phyloP scores from a whole-genome alignment of 2,113 vertebrate genomes.

The Furnarius figulus region DNA sequence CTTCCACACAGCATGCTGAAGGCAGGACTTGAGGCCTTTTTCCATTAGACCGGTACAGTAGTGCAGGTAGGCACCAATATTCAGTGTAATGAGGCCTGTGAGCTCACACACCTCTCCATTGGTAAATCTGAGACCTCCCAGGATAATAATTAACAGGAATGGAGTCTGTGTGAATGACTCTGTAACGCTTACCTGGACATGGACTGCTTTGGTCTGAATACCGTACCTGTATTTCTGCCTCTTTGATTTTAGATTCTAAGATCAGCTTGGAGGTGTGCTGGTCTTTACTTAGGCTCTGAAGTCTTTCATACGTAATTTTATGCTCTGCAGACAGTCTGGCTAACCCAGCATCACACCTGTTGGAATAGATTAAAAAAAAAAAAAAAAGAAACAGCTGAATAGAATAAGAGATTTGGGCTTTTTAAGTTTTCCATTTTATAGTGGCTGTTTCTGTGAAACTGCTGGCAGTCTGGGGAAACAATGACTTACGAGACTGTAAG shows the following conservation, averaged over 20 bases:
- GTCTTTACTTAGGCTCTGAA: slow-evolving; percentile 79
- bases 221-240: slow-evolving; percentile 80
- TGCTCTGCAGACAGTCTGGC: slow-evolving; percentile 80
- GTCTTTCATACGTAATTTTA: slow-evolving; percentile 76
- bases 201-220: background rate
- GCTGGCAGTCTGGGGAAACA: background rate
- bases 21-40: background rate
- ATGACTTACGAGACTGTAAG: background rate
- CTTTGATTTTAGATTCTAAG: slow-evolving; percentile 87
- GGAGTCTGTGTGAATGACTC: background rate
- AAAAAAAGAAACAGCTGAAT: slow-evolving; percentile 4
- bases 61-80: background rate
- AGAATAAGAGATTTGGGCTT: background rate
- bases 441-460: background rate
- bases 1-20: background rate
- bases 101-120: background rate
- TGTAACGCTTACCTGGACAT: background rate
- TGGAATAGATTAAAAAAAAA: slow-evolving; percentile 18
- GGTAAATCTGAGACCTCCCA: background rate
- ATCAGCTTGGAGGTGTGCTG: slow-evolving; percentile 78
- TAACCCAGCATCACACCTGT: slow-evolving; percentile 81
- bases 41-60: background rate
- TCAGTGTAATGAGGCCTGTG: background rate
- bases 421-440: background rate
- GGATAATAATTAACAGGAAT: background rate